These are phyloP conservation scores for Phenganax subtilis DNA, from an alignment of 92 coral and sea anemone species.

Conservation along the genomic window DNA sequence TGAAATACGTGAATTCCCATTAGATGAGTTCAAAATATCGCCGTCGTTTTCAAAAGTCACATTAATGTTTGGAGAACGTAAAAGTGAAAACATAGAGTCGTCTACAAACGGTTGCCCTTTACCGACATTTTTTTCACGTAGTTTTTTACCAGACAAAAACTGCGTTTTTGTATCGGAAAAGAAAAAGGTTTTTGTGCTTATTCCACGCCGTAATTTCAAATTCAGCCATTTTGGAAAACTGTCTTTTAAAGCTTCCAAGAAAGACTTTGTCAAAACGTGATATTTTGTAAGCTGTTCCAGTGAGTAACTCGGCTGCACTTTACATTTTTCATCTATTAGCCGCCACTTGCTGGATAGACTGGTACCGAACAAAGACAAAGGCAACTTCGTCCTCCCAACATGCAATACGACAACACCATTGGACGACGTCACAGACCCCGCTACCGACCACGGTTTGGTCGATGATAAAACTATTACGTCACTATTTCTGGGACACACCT, in stretches of 20 bases:
- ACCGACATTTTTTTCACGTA: slow-evolving; percentile 37
- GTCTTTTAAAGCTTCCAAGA: slow-evolving; percentile 46
- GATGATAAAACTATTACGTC: slow-evolving; percentile 46
- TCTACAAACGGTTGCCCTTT: slow-evolving; percentile 47
- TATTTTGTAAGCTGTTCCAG: slow-evolving; percentile 8
- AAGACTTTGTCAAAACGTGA: slow-evolving; percentile 39
- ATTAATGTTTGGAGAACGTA: slow-evolving; percentile 45
- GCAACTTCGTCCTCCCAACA: slow-evolving; percentile 40
- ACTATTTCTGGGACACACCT: slow-evolving; percentile 39
- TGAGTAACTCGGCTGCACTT: neutral
- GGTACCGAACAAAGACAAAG: slow-evolving; percentile 55
- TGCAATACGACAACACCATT: slow-evolving; percentile 50
- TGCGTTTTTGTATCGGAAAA: slow-evolving; percentile 47
- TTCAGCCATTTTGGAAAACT: slow-evolving; percentile 64
- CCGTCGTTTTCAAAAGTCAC: slow-evolving; percentile 44
- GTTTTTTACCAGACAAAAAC: slow-evolving; percentile 52
- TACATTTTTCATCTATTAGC: slow-evolving; percentile 9
- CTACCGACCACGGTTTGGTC: slow-evolving; percentile 50
- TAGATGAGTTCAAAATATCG: slow-evolving; percentile 40
- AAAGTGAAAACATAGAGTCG: slow-evolving; percentile 48
- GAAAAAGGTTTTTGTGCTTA: slow-evolving; percentile 1
- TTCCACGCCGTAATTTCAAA: slow-evolving; percentile 27
- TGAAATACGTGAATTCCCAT: slow-evolving; percentile 31
- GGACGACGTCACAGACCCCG: slow-evolving; percentile 42
- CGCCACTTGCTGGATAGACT: slow-evolving; percentile 22